Evolutionary conservation across 2,888 invertebrate species (phyloP), one percentile per base, ranked within the genome.

Genomic region (Peribatodes rhomboidaria): DNA sequence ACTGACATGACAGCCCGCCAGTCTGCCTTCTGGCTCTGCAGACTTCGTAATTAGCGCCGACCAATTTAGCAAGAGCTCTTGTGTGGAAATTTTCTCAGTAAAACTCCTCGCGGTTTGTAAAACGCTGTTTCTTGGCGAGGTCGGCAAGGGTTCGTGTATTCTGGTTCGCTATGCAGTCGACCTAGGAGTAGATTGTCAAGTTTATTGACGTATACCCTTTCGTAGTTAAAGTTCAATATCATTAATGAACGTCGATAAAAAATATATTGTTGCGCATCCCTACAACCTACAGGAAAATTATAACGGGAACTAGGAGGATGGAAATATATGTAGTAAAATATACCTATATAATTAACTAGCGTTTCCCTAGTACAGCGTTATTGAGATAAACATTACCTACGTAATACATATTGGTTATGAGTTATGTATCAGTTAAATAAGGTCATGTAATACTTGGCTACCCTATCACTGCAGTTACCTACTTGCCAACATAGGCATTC

Each of bases 1-100:
- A 85, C 86, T 85, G 82, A 73, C 72, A 69, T 60, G 65, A 53
- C 54, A 46, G 68, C 60, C 64, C 73, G 31, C 27, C 53, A 35
- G 54, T 65, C 59, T 53, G 62, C 65, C 74, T 68, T 73, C 67
- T 72, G 68, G 61, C 68, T 68, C 55, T 59, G 60, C 61, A 67
- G 68, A 69, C 73, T 64, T 68, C 70, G 71, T 65, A 71, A 71
- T 69, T 63, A 66, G n/a, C 60, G 57, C 67, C 64, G 67, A 63
- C 82, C 75, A 65, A 27, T 56, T 52, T 60, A 60, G 18, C 9
- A 39, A 64, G 64, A 59, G 14, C 64, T 37, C 54, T 20, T 13
- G 56, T 10, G 22, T 33, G 54, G 59, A 44, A 49, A 64, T 41
- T 64, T 55, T 59, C 58, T 59, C 13, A 37, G 59, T 3, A 42